Conservation (phyloP, 2,797 vertebrate genomes). For the Prionace glauca region DNA sequence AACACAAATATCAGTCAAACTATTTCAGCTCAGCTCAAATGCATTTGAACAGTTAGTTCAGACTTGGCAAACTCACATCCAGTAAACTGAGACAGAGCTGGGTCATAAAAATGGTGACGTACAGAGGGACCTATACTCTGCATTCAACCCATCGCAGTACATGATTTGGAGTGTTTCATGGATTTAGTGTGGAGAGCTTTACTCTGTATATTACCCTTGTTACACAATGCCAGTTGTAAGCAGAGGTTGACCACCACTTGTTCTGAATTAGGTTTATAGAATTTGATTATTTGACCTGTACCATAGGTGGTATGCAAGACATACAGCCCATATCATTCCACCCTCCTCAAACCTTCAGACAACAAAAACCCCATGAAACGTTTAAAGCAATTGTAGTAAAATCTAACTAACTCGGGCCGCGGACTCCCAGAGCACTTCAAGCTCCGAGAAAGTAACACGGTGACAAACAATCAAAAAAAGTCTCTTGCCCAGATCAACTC, state of each 20-base stretch:
- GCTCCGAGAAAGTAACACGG: not conserved
- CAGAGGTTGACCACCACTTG: not conserved
- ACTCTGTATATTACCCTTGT: not conserved
- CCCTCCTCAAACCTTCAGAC: not conserved
- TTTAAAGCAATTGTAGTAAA: not conserved
- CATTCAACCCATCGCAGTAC: not conserved
- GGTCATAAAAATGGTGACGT: not conserved
- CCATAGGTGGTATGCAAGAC: not conserved
- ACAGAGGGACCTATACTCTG: not conserved
- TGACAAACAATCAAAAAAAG: not conserved
- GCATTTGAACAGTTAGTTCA: not conserved
- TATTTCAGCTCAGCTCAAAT: not conserved
- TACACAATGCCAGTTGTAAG: not conserved
- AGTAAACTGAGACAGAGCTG: not conserved
- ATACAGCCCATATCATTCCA: not conserved
- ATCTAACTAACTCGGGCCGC: not conserved
- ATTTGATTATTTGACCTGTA: not conserved
- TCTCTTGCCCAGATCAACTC: not conserved
- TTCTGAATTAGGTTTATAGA: not conserved
- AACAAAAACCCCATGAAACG: not conserved
- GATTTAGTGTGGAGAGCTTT: not conserved
- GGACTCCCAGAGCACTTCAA: not conserved
- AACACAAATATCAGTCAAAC: not conserved
- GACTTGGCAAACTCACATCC: not conserved
- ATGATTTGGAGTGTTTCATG: too few relatives aligned